phyloP scores from a whole-genome alignment of 2,797 vertebrate genomes.

The Poecilia wingei region DNA sequence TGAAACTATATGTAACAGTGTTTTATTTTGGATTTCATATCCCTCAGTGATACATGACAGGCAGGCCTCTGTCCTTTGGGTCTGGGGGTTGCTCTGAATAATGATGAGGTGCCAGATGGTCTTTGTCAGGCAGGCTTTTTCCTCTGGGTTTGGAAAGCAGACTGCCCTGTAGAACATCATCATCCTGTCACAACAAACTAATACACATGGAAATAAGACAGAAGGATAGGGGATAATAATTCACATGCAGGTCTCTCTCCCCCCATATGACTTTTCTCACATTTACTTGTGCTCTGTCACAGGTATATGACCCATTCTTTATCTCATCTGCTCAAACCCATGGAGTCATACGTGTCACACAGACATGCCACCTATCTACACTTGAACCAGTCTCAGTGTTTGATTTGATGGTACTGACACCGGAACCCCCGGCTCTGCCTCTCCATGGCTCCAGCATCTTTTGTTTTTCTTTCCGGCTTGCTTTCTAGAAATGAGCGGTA shows the following conservation, averaged over 20 bases:
- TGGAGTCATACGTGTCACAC: background rate
- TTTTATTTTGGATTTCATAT: slow-evolving; percentile 39
- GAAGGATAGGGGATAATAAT: slow-evolving; percentile 44
- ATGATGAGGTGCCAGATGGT: slow-evolving; percentile 73
- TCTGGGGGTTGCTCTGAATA: slow-evolving; percentile 63
- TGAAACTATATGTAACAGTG: slow-evolving; percentile 7
- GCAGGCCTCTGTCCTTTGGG: slow-evolving; percentile 56
- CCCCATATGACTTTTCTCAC: slow-evolving; percentile 1
- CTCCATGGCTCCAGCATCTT: background rate
- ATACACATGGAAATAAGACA: slow-evolving; percentile 52
- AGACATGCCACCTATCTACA: background rate
- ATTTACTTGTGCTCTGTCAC: slow-evolving; percentile 11
- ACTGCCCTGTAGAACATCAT: slow-evolving; percentile 65
- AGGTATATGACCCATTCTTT: slow-evolving; percentile 11
- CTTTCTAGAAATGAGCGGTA: slow-evolving; percentile 4
- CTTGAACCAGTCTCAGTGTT: background rate
- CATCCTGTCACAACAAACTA: slow-evolving; percentile 61
- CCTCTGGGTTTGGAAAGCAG: slow-evolving; percentile 53
- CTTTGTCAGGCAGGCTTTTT: slow-evolving; percentile 59
- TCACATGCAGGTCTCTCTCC: slow-evolving; percentile 24
- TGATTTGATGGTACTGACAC: slow-evolving; percentile 3
- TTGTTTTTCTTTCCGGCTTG: background rate
- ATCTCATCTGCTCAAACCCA: slow-evolving; percentile 16
- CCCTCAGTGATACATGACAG: slow-evolving; percentile 38
- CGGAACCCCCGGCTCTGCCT: background rate